Conservation (phyloP, 2,113 vertebrate genomes). For the Quiscalus mexicanus region DNA sequence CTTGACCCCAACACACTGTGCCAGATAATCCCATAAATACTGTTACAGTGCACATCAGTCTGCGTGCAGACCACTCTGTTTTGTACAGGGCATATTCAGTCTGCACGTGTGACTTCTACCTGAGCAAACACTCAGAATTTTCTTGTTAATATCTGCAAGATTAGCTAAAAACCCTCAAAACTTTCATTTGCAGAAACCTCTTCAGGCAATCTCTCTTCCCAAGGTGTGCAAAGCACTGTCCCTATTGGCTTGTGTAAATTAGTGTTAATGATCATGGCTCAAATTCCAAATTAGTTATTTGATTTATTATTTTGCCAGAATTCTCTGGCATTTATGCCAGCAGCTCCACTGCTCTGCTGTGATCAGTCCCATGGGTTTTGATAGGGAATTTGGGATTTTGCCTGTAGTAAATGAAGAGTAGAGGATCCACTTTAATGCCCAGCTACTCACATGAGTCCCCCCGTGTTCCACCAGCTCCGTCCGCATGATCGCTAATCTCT, state of each 20-base stretch:
- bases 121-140: not conserved
- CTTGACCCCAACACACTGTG: not conserved
- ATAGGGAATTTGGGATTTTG: not conserved
- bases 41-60: fast-evolving
- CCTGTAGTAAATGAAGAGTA: not conserved
- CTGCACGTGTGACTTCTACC: fast-evolving
- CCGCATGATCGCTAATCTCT: not conserved
- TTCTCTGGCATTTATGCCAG: not conserved
- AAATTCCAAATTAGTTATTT: not conserved
- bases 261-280: not conserved
- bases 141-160: not conserved
- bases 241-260: not conserved
- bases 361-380: not conserved
- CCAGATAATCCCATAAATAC: not conserved
- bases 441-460: not conserved
- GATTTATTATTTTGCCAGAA: not conserved
- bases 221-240: fast-evolving
- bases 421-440: not conserved
- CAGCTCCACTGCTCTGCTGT: not conserved
- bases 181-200: not conserved
- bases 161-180: not conserved
- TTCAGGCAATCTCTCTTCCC: not conserved
- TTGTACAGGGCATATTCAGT: fast-evolving
- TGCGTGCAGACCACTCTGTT: fast-evolving
- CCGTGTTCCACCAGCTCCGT: not conserved